Conservation (phyloP, 2,888 invertebrate species). For the Cataglyphis altisquamis region DNA sequence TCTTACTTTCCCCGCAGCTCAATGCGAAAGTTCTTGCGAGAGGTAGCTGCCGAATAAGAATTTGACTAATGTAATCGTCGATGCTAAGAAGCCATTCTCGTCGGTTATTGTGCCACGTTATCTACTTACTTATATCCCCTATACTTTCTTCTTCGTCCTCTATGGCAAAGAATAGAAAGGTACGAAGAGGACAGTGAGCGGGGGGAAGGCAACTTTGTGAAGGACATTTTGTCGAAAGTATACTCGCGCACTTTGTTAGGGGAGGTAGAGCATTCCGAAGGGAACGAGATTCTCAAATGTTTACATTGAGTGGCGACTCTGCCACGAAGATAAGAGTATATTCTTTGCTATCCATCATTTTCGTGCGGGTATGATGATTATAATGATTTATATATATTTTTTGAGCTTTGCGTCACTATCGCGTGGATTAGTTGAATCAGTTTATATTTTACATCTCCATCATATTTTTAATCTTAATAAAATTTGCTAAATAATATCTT, state of each 20-base stretch:
- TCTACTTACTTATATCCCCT: slow-evolving; percentile 71
- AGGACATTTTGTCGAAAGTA: slow-evolving; percentile 50
- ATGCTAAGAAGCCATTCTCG: slow-evolving; percentile 83
- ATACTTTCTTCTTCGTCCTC: slow-evolving; percentile 15
- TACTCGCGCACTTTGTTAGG: slow-evolving; percentile 21
- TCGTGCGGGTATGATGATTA: not conserved
- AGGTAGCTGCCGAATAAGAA: slow-evolving; percentile 75
- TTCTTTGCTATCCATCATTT: not conserved
- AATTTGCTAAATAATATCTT: slow-evolving; percentile 7
- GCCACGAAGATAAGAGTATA: not conserved
- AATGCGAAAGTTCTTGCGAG: slow-evolving; percentile 34
- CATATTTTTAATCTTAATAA: not conserved
- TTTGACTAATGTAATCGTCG: slow-evolving; percentile 84
- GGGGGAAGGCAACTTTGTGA: not conserved
- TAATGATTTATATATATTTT: not conserved
- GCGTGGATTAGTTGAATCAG: not conserved
- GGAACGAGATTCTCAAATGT: slow-evolving; percentile 40
- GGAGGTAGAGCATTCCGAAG: slow-evolving; percentile 14
- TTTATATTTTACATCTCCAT: not conserved
- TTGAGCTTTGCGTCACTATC: not conserved
- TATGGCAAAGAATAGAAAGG: slow-evolving; percentile 24
- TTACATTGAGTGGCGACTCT: slow-evolving; percentile 28
- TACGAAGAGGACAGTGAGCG: not conserved
- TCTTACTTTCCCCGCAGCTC: slow-evolving; percentile 57
- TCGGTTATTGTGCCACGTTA: slow-evolving; percentile 77